Conservation (phyloP, 2,797 vertebrate species). For the Furcifer pardalis region DNA sequence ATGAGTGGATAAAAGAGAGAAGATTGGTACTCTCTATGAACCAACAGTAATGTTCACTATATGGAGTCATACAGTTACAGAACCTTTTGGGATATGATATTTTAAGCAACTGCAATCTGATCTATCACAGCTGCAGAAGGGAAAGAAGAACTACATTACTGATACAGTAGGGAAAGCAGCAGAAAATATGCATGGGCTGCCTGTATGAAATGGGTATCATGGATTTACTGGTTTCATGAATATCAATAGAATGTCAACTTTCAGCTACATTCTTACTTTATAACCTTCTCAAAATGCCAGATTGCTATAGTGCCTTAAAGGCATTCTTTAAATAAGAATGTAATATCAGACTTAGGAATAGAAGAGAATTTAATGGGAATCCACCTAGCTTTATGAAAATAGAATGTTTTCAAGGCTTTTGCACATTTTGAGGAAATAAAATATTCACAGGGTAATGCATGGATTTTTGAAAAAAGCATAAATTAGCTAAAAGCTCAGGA, state of each 20-base stretch:
- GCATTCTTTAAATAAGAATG: background rate
- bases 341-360: background rate
- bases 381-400: no score
- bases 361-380: no score
- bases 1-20: background rate
- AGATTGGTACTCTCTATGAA: background rate
- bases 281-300: background rate
- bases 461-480: no score
- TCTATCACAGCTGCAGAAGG: background rate
- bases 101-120: background rate
- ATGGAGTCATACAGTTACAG: background rate
- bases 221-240: background rate
- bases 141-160: background rate
- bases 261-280: background rate
- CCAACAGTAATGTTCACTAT: constrained; percentile 1
- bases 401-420: no score
- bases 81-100: constrained; percentile 4
- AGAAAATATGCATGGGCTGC: background rate
- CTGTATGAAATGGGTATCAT: background rate
- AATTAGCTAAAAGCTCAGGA: no score
- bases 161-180: background rate
- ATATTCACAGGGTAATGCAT: no score
- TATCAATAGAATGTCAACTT: background rate
- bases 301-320: background rate
- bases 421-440: no score